Evolutionary conservation across 2,797 vertebrate species (phyloP), one percentile per base, ranked within the genome.

Genomic region (Chelmon rostratus): DNA sequence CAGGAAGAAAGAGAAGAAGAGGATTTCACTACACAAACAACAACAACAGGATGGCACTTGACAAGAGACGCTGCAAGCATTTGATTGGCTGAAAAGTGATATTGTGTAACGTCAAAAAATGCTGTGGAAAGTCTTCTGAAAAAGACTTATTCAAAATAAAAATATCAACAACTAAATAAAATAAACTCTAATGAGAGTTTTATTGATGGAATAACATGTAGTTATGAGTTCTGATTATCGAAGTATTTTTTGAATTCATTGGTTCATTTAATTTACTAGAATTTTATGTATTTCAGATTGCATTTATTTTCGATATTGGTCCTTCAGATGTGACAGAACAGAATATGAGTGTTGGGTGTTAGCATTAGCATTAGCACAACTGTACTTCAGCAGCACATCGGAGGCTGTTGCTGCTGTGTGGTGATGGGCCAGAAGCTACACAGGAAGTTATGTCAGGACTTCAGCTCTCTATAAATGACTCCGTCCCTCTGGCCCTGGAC

Each of bases 371-470:
- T 68, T 28, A 57, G 54, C 54, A 56, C 56, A 53, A 50, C 21
- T 66, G 13, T 50, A 10, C 8, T 37, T 35, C 50, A 23, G 46
- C 63, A n/a, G 63, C 12, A 13, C 28, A 10, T 47, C 9, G 8
- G 18, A 47, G 46, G 8, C 11, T 1, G 23, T 58, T 21, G 15
- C 21, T 35, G 33, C 33, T n/a, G 37, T 42, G 66, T 50, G 13
- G 10, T 6, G 16, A 25, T 10, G 21, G 35, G 35, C 42, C 42
- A 19, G 66, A n/a, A 21, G 9, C 25, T 31, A 7, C 33, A 70
- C 46, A 71, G 68, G 56, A 76, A 71, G 53, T 70, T 67, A 81
- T 47, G 5, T 57, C 42, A 57, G 28, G 28, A 31, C 28, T 31
- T 31, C 28, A 31, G 18, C 12, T n/a, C 31, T 37, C 10, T 4